Base-by-base conservation (phyloP, 2,113 vertebrate species). In the Phrynosoma blainvillii region DNA sequence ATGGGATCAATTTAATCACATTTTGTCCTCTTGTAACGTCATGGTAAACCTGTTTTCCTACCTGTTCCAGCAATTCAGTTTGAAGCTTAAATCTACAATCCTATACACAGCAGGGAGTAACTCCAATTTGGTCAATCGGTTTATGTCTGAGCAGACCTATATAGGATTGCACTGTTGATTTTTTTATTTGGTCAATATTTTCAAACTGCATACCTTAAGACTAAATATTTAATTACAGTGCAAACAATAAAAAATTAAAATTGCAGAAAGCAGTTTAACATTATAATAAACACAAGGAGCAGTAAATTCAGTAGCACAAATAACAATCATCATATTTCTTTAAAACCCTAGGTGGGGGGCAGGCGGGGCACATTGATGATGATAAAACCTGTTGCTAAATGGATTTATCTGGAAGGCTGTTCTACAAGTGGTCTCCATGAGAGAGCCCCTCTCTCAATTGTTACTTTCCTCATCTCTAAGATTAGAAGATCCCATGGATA, bases 41-140 rank as follows among this genome's bases (percentile, higher is more conserved):
- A 94, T 87, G 54, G 73, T 89, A 54, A 91, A 30, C 88, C 13
- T 85, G 75, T 80, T 93, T 23, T 32, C 52, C 56, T 83, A 66
- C 47, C 13, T 74, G 32, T 32, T 84, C 68, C n/a, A 75, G 7
- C 54, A 80, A 52, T 80, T 54, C 7, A 73, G 88, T 91, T 78
- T 90, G 79, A 92, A 92, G 81, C 68, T n/a, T 75, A 70, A 52
- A 30, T 25, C 8, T 54, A 7, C 42, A 83, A 47, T 21, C 47
- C 6, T 71, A 36, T 81, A 65, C n/a, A 62, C 30, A 83, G 5
- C 42, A 52, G 40, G 27, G 27, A n/a, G 47, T n/a, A 83, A 71
- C 2, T 83, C 27, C 14, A 25, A 70, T 83, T 83, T 68, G 36
- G 16, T 82, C 40, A 70, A 13, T 30, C 13, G 14, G 40, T 40